Conservation (phyloP, 1,140 invertebrate genomes). For the Achroia grisella region DNA sequence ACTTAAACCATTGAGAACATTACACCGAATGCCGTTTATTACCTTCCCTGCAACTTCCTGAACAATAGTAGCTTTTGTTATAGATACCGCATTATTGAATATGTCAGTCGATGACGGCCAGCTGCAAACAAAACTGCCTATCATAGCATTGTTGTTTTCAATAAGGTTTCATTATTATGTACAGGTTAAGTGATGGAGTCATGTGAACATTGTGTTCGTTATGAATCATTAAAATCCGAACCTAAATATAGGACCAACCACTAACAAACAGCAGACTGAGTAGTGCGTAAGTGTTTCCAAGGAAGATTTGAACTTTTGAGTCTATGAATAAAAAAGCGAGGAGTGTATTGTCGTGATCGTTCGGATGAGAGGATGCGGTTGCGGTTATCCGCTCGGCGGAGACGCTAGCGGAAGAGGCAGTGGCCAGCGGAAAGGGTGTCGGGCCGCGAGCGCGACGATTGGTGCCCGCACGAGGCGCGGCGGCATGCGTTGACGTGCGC, state of each 20-base stretch:
- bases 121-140: no score
- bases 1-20: slow-evolving; percentile 30
- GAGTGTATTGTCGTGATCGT: slow-evolving; percentile 24
- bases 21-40: slow-evolving; percentile 23
- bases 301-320: slow-evolving; percentile 15
- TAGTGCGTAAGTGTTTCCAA: slow-evolving; percentile 13
- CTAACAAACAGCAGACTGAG: slow-evolving; percentile 10
- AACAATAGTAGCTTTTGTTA: slow-evolving; percentile 15
- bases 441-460: slow-evolving; percentile 65
- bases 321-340: slow-evolving; percentile 20
- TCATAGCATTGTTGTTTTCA: slow-evolving; percentile 8
- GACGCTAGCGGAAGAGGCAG: slow-evolving; percentile 46
- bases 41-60: slow-evolving; percentile 15
- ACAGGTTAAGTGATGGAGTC: slow-evolving; percentile 30
- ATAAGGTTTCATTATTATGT: slow-evolving; percentile 12
- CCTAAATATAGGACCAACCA: slow-evolving; percentile 15
- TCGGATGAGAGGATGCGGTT: slow-evolving; percentile 61
- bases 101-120: no score
- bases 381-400: slow-evolving; percentile 41
- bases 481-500: slow-evolving; percentile 66
- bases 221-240: slow-evolving; percentile 5
- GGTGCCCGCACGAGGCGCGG: slow-evolving; percentile 67
- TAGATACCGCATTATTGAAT: no score
- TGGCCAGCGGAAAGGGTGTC: slow-evolving; percentile 60
- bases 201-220: slow-evolving; percentile 13